Percentiles rank a stretch among this genome's conserved stretches.
Conservation (phyloP, 2,113 vertebrate species). For the Nothocercus nigrocapillus region DNA sequence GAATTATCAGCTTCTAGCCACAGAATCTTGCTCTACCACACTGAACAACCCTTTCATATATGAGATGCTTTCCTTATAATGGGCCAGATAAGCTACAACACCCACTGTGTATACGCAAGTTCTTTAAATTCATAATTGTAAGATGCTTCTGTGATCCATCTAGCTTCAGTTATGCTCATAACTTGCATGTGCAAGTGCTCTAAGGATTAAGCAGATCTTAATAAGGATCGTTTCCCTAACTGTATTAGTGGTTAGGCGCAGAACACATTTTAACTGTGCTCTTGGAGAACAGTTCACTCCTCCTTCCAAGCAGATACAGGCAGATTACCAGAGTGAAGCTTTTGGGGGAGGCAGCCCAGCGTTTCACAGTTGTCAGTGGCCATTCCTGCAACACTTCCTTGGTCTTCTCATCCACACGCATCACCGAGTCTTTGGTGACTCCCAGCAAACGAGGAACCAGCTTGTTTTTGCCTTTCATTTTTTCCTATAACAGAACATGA, state of each 20-base stretch:
- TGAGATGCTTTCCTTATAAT: not conserved
- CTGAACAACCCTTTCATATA: not conserved
- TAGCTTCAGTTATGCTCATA: not conserved
- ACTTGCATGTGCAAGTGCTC: not conserved
- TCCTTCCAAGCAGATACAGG: no score
- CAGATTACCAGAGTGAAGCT: slow-evolving; percentile 96
- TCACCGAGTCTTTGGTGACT: slow-evolving; percentile 98
- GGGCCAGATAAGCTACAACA: not conserved
- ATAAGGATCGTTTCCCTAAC: not conserved
- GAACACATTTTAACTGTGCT: not conserved
- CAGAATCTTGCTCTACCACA: not conserved
- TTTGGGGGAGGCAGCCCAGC: slow-evolving; percentile 99
- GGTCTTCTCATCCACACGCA: slow-evolving; percentile 98
- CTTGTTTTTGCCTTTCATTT: slow-evolving; percentile 99
- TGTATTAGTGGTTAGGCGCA: not conserved
- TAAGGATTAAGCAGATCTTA: not conserved
- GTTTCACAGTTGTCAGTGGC: slow-evolving; percentile 97
- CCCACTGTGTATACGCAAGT: not conserved
- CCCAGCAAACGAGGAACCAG: slow-evolving; percentile 94
- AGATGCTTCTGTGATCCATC: not conserved
- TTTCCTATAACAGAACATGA: slow-evolving; percentile 83
- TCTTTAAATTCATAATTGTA: not conserved
- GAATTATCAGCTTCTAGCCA: not conserved
- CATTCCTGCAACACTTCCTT: slow-evolving; percentile 99
- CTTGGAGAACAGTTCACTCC: not conserved